Conservation (phyloP, 2,113 vertebrate genomes). For the Rhinopomastus cyanomelas region DNA sequence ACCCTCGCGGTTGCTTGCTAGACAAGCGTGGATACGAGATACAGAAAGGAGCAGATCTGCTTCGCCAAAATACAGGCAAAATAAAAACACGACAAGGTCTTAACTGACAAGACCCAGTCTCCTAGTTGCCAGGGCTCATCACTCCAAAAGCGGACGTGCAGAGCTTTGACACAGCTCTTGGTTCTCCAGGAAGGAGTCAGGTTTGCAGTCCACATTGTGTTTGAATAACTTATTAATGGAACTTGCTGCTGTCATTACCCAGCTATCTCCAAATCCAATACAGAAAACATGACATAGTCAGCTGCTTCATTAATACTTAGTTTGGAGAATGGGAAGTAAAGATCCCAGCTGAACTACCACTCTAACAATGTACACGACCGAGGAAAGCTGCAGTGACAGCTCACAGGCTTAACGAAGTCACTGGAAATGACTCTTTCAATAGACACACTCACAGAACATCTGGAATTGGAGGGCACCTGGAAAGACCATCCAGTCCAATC, state of each 20-base stretch:
- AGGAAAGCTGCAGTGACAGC: not conserved
- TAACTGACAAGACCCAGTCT: not conserved
- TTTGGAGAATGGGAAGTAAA: not conserved
- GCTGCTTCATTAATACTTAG: not conserved
- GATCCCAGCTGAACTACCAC: not conserved
- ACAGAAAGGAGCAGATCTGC: not conserved
- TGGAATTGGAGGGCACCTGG: too few relatives aligned
- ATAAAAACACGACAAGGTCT: not conserved
- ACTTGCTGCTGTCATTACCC: not conserved
- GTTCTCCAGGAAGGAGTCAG: not conserved
- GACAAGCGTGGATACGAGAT: not conserved
- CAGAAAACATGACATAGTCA: not conserved
- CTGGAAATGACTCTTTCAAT: not conserved
- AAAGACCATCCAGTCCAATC: too few relatives aligned
- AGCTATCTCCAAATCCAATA: not conserved
- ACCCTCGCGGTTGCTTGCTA: not conserved
- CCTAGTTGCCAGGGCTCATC: not conserved
- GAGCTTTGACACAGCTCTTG: not conserved
- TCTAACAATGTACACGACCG: not conserved
- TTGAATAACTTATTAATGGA: not conserved
- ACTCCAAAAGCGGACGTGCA: not conserved
- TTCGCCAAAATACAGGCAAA: not conserved
- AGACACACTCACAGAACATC: too few relatives aligned
- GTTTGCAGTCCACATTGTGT: not conserved
- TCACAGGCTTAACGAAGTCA: accelerated